A percentile compares a stretch with the other conserved stretches of the same genome.
phyloP scores from a whole-genome alignment of 1,140 invertebrate genomes.

The Pinna nobilis region DNA sequence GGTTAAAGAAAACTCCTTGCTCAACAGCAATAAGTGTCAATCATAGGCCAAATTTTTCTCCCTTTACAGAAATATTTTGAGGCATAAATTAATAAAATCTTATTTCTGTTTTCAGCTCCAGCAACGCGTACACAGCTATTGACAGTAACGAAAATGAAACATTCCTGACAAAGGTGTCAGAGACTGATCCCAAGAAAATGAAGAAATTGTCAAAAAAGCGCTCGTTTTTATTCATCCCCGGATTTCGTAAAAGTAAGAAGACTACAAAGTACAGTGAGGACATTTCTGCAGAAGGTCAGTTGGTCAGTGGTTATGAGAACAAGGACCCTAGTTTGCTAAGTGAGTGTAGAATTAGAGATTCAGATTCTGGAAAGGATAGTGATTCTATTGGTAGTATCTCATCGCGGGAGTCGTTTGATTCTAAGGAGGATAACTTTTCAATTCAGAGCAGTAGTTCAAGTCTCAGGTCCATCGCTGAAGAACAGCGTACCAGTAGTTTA shows the following conservation, averaged over 20 bases:
- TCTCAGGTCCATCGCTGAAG: conserved; percentile 7
- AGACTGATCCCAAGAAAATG: conserved; percentile 24
- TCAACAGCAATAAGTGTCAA: too few relatives aligned
- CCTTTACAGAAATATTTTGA: too few relatives aligned
- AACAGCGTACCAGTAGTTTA: conserved; percentile 14
- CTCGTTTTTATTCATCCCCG: conserved; percentile 34
- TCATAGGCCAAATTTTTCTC: too few relatives aligned
- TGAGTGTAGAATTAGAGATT: not conserved
- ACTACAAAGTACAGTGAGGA: not conserved
- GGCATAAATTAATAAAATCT: too few relatives aligned
- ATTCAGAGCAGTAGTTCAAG: conserved; percentile 34
- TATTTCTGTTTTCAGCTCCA: too few relatives aligned
- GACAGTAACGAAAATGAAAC: too few relatives aligned
- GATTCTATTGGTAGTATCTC: conserved; percentile 12
- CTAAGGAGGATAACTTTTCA: conserved; percentile 6
- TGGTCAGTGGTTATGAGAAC: not conserved
- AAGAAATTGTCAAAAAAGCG: conserved; percentile 28
- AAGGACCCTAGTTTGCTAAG: not conserved
- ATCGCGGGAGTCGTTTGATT: too few relatives aligned
- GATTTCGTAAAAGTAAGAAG: conserved; percentile 38
- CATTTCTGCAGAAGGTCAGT: not conserved
- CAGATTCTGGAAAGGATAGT: not conserved
- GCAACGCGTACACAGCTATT: too few relatives aligned
- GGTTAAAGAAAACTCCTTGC: too few relatives aligned
- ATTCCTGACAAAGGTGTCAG: too few relatives aligned